These are phyloP conservation scores for Glaucidium brasilianum DNA, from an alignment of 2,113 vertebrate species.

Conservation along the genomic window DNA sequence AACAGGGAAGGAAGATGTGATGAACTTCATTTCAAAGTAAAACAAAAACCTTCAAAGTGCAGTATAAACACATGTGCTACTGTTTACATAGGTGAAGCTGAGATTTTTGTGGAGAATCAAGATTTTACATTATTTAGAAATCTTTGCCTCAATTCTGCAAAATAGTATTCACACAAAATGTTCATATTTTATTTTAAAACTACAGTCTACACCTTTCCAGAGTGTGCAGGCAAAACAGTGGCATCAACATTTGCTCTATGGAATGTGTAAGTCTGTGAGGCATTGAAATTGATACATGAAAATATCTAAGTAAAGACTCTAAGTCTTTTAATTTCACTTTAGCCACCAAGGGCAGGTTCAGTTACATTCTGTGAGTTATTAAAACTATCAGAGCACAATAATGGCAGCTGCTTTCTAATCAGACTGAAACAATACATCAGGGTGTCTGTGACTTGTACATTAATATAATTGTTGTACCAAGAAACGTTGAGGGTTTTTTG, in stretches of 20 bases:
- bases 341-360: background rate
- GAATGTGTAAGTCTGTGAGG: background rate
- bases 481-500: background rate
- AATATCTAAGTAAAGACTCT: background rate
- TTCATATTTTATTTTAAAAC: background rate
- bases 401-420: background rate
- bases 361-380: background rate
- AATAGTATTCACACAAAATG: background rate
- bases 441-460: background rate
- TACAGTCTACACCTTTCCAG: background rate
- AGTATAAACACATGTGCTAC: background rate
- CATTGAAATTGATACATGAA: background rate
- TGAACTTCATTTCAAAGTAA: background rate
- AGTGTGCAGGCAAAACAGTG: background rate
- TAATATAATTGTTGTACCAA: background rate
- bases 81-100: background rate
- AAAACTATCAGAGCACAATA: background rate
- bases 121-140: background rate
- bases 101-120: background rate
- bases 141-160: background rate
- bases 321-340: background rate
- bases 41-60: background rate
- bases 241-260: background rate
- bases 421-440: background rate
- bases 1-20: background rate